Evolutionary conservation across 1,140 invertebrate genomes (phyloP).

Genomic region (Anastrepha obliqua): DNA sequence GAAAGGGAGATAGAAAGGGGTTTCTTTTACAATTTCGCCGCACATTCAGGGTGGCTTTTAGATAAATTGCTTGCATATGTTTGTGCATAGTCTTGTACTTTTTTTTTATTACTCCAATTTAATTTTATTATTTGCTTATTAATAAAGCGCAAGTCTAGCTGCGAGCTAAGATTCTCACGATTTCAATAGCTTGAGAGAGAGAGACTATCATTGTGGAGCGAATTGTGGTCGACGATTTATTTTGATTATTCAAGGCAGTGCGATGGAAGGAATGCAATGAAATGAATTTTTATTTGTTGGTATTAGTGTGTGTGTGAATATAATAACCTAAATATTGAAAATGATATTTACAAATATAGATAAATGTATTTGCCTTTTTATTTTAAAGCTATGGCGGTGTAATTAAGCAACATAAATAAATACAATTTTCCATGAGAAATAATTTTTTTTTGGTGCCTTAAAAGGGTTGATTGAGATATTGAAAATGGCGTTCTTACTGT

Average conservation of each 20-base stretch:
- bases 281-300: not conserved
- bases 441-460: too few relatives aligned
- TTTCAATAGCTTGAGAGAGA: not conserved
- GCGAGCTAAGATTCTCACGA: conserved; percentile 21
- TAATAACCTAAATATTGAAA: too few relatives aligned
- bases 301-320: too few relatives aligned
- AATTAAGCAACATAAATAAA: too few relatives aligned
- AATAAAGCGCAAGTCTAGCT: conserved; percentile 12
- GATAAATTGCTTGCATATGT: not conserved
- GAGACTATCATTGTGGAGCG: not conserved
- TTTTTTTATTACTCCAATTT: conserved; percentile 18
- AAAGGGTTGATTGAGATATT: too few relatives aligned
- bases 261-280: not conserved
- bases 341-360: too few relatives aligned
- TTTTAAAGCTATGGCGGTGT: too few relatives aligned
- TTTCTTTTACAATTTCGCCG: conserved; percentile 4
- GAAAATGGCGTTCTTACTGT: too few relatives aligned
- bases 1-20: conserved; percentile 12
- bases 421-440: too few relatives aligned
- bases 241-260: not conserved
- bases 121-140: conserved; percentile 46
- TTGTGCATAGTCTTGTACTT: not conserved
- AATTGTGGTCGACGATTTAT: not conserved
- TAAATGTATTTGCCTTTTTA: too few relatives aligned
- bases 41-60: not conserved